These are phyloP conservation scores for Euphydryas editha DNA, from an alignment of 2,888 invertebrate species.

Conservation along the genomic window DNA sequence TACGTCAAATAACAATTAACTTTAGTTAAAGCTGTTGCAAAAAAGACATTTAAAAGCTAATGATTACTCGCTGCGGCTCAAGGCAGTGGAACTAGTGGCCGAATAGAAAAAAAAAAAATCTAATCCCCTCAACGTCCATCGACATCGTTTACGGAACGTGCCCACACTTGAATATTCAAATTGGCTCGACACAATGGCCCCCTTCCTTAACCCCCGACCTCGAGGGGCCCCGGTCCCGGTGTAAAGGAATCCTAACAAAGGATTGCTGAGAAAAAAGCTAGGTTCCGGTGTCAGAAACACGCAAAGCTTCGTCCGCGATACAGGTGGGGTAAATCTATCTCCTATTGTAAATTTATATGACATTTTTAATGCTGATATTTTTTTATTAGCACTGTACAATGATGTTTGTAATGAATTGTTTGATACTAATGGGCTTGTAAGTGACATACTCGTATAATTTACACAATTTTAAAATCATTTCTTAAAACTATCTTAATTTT, in stretches of 20 bases:
- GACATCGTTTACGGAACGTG: slow-evolving; percentile 64
- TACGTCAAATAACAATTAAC: slow-evolving; percentile 28
- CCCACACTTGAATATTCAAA: slow-evolving; percentile 77
- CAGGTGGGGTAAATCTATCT: slow-evolving; percentile 39
- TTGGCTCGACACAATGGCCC: slow-evolving; percentile 63
- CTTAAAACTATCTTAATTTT: too few relatives aligned
- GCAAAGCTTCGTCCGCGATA: slow-evolving; percentile 48
- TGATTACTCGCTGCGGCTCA: slow-evolving; percentile 27
- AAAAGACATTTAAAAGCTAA: slow-evolving; percentile 39
- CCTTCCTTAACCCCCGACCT: slow-evolving; percentile 37
- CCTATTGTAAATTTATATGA: slow-evolving; percentile 37
- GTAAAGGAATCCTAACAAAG: slow-evolving; percentile 70
- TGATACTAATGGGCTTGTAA: not conserved
- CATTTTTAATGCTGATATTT: slow-evolving; percentile 22
- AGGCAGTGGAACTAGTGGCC: slow-evolving; percentile 27
- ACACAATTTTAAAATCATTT: too few relatives aligned
- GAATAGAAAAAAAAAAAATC: slow-evolving; percentile 27
- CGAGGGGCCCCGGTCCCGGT: slow-evolving; percentile 48
- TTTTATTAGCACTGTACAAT: not conserved
- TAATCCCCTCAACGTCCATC: slow-evolving; percentile 49
- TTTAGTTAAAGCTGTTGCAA: slow-evolving; percentile 18
- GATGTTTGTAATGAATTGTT: not conserved
- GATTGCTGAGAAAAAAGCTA: slow-evolving; percentile 67
- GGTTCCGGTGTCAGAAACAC: slow-evolving; percentile 75
- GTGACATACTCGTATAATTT: too few relatives aligned